Conservation (phyloP, 2,888 invertebrate species). For the Clitarchus hookeri region DNA sequence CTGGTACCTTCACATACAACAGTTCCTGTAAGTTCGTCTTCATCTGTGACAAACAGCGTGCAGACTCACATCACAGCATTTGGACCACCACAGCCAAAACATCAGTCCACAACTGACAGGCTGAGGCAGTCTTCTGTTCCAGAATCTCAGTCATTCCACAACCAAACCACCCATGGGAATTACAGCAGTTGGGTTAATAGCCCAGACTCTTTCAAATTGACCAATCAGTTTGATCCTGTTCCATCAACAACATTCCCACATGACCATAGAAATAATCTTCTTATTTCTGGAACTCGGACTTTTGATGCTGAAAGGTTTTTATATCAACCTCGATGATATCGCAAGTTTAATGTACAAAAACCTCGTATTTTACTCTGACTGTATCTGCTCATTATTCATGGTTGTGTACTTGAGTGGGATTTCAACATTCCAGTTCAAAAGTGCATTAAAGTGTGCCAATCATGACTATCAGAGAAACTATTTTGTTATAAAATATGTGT, state of each 20-base stretch:
- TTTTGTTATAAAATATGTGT: background rate
- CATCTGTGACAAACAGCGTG: background rate
- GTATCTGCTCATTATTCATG: background rate
- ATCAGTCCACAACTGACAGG: background rate
- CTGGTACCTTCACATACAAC: background rate
- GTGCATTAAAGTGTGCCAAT: background rate
- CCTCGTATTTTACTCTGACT: background rate
- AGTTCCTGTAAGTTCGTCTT: background rate
- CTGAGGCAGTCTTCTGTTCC: background rate
- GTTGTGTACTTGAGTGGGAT: background rate
- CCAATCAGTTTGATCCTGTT: background rate
- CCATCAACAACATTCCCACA: slow-evolving; percentile 17
- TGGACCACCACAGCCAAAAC: background rate
- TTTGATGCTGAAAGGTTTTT: slow-evolving; percentile 36
- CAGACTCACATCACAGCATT: background rate
- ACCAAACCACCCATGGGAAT: background rate
- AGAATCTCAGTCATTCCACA: background rate
- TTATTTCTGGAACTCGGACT: slow-evolving; percentile 36
- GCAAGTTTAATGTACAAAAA: background rate
- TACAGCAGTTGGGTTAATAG: background rate
- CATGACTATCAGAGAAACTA: background rate
- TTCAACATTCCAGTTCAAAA: background rate
- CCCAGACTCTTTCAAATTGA: background rate
- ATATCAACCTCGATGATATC: slow-evolving; percentile 34
- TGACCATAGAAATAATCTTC: slow-evolving; percentile 33